These are phyloP conservation scores for Heliconius hortense DNA, from an alignment of 2,888 invertebrate species.

Conservation along the genomic window DNA sequence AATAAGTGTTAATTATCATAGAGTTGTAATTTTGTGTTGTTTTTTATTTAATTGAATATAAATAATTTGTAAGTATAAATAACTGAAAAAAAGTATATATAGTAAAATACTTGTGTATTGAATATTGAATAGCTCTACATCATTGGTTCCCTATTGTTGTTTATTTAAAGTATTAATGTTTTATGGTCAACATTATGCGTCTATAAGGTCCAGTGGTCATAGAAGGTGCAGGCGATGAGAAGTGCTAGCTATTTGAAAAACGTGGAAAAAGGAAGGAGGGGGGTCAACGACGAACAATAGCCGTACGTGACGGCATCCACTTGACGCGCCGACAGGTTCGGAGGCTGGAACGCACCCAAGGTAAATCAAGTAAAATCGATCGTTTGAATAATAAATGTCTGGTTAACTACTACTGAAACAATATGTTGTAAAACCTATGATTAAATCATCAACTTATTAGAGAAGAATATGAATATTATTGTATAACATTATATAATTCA, in stretches of 20 bases:
- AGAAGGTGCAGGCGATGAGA: not conserved
- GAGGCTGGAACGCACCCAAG: conserved; percentile 52
- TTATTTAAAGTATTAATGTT: not conserved
- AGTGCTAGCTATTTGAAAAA: conserved; percentile 22
- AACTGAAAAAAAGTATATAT: no score
- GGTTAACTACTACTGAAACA: not conserved
- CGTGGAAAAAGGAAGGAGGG: conserved; percentile 40
- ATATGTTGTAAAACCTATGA: not conserved
- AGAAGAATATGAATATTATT: no score
- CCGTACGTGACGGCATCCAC: conserved; percentile 79
- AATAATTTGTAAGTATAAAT: no score
- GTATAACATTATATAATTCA: no score
- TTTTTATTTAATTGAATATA: no score
- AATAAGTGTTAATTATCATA: no score
- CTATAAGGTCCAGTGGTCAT: conserved; percentile 8
- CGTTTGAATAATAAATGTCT: conserved; percentile 6
- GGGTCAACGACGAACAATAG: conserved; percentile 64
- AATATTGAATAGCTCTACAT: not conserved
- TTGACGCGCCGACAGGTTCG: conserved; percentile 71
- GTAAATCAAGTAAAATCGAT: conserved; percentile 36
- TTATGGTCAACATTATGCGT: not conserved
- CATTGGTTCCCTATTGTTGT: not conserved
- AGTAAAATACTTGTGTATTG: no score
- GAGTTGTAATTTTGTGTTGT: no score
- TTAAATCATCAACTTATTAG: not conserved